Base-by-base conservation (phyloP, 2,888 invertebrate species). In the Phengaris arion region DNA sequence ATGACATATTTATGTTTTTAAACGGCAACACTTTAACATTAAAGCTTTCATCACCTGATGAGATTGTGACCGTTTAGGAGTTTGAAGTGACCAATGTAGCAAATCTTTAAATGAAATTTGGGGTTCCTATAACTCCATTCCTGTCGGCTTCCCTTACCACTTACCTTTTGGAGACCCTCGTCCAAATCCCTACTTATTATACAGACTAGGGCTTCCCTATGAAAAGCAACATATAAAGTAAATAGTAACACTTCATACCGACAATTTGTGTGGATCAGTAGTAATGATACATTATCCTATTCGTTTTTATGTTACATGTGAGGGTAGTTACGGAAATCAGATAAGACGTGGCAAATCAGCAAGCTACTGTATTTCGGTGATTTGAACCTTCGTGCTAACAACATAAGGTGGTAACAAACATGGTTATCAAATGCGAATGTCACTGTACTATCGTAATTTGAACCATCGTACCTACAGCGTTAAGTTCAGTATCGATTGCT, bases 1-100 rank as follows among this genome's bases (percentile, higher is more conserved):
- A 64, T 45, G 64, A 45, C 64, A 7, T 64, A 64, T 64, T 64
- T 35, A 64, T 64, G 35, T 64, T 45, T 64, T 64, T 64, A 64
- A 64, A 64, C 35, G 64, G 6, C 64, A 45, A 35, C 64, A 45
- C 64, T 45, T 10, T 15, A 3, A 6, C 48, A 45, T 64, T 22
- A 64, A 64, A 64, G 12, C 35, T 35, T 45, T 45, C 35, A 64
- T 64, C 64, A 64, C 59, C 35, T 13, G 64, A 64, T 64, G 13
- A 64, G 35, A 35, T 64, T 59, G 59, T 22, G 12, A 59, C 57
- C 15, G 7, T 15, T 57, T 9, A 59, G 8, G 15, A 15, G 15
- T 22, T 64, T 35, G 10, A 22, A 22, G 59, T 57, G 15, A 10
- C 9, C 15, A 15, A 59, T 22, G 10, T 22, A 5, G 59, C 15